phyloP scores from a whole-genome alignment of 2,113 vertebrate species.

The Siniperca knerii region DNA sequence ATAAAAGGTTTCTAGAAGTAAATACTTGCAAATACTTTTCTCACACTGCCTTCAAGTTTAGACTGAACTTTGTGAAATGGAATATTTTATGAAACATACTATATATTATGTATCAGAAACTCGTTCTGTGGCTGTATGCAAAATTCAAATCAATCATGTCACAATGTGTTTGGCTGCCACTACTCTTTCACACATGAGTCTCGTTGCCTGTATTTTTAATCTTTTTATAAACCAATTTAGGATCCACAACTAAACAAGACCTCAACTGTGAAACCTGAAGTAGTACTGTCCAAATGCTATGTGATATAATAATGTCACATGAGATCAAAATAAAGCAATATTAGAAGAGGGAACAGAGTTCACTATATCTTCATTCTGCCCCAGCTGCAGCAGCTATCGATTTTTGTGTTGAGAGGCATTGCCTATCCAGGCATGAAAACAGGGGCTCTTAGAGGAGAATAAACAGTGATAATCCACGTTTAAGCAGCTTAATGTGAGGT shows the following conservation, averaged over 20 bases:
- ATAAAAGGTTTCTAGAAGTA: neutral
- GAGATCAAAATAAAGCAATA: slow-evolving; percentile 54
- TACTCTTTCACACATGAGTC: slow-evolving; percentile 42
- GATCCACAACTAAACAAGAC: slow-evolving; percentile 39
- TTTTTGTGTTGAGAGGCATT: slow-evolving; percentile 64
- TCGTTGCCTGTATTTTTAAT: slow-evolving; percentile 51
- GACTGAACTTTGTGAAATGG: neutral
- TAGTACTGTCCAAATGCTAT: slow-evolving; percentile 17
- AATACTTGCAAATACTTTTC: neutral
- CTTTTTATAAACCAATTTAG: slow-evolving; percentile 65
- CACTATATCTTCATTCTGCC: slow-evolving; percentile 58
- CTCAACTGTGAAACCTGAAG: slow-evolving; percentile 16
- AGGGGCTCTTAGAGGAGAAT: slow-evolving; percentile 72
- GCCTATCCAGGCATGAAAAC: slow-evolving; percentile 71
- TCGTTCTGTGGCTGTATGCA: neutral
- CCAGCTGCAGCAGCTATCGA: slow-evolving; percentile 63
- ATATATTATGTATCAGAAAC: neutral
- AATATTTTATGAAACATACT: neutral
- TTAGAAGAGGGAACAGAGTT: slow-evolving; percentile 29
- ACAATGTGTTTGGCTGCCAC: slow-evolving; percentile 34
- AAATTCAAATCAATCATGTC: slow-evolving; percentile 29
- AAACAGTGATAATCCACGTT: slow-evolving; percentile 80
- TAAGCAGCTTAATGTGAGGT: slow-evolving; percentile 81
- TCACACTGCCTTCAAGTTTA: neutral
- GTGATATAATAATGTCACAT: slow-evolving; percentile 31